Evolutionary conservation across 53 echinoderm and acorn worm genomes (phyloP).

Genomic region (Henricia sp.): DNA sequence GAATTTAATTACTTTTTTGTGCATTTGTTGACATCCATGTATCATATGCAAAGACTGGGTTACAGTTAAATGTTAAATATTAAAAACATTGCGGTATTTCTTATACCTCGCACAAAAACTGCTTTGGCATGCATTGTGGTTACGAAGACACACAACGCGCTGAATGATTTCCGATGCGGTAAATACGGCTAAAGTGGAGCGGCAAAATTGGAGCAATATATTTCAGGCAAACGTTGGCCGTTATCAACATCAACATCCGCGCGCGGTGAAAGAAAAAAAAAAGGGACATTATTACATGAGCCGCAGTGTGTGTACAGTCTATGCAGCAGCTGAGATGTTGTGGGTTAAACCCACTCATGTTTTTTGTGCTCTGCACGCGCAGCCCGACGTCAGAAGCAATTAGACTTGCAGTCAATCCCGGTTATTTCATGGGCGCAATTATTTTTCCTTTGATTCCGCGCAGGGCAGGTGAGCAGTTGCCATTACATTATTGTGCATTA

Average conservation of each 20-base stretch:
- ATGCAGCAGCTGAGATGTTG: background rate
- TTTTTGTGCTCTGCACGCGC: conserved; percentile 4
- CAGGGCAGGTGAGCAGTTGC: conserved; percentile 28
- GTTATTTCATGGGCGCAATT: conserved; percentile 44
- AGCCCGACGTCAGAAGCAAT: conserved; percentile 28
- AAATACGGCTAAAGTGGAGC: conserved; percentile 12
- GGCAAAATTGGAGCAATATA: conserved; percentile 52
- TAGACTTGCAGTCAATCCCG: conserved; percentile 23
- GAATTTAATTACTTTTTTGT: no score
- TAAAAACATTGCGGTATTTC: no score
- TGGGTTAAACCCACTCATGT: background rate
- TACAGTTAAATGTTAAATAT: no score
- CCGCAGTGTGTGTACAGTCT: background rate
- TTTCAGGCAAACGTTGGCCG: conserved; percentile 44
- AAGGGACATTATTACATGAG: conserved; percentile 21
- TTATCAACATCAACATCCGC: conserved; percentile 14
- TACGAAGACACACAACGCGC: conserved; percentile 12
- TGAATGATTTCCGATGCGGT: conserved; percentile 37
- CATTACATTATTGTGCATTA: conserved; percentile 52
- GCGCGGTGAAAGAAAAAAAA: conserved; percentile 19
- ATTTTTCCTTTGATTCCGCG: conserved; percentile 40
- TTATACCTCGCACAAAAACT: no score
- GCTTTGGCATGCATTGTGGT: no score
- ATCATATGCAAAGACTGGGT: no score
- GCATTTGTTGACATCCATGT: no score